Base-by-base conservation (phyloP, 2,797 vertebrate species). In the Pteronotus mesoamericanus region DNA sequence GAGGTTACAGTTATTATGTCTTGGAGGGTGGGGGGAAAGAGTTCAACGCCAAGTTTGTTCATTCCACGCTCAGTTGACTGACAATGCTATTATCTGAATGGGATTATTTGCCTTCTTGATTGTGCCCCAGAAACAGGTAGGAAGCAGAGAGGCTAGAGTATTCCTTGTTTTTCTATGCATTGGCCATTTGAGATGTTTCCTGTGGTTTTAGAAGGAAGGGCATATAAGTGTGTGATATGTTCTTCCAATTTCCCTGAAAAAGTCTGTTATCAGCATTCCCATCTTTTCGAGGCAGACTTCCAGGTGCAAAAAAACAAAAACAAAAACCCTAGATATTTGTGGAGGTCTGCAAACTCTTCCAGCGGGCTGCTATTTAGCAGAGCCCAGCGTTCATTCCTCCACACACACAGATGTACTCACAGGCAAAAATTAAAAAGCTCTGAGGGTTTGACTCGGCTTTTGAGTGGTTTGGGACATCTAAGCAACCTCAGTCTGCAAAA, bases 281-380 rank as follows among this genome's bases (percentile, higher is more conserved):
- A 71, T 80, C 0, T 88, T 44, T 75, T 44, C 0, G 19, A 95
- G 89, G 92, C 94, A 97, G 82, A 71, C 3, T 89, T 95, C 96
- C 97, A 97, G 96, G 97, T 97, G 91, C 89, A 96, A 94, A 61
- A 89, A 72, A 55, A 42, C 89, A 46, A 55, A 64, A 9, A 9
- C 15, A 37, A 55, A 55, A 80, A 34, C 1, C 7, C 29, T 21
- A 92, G 97, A 87, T 95, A 94, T 69, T 96, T 95, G 12, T 79
- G 79, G n/a, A 57, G 71, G 94, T 94, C 89, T 93, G 78, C 75
- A 85, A 39, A 74, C 92, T 94, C 89, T 74, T 89, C 59, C 68
- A 2, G 91, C 69, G 59, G 78, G 64, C 91, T 96, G 64, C 24
- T 69, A 96, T 92, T 95, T 97, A 91, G 77, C 92, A 82, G 92